Percentiles rank a stretch among this genome's conserved stretches.
Conservation (phyloP, 2,888 invertebrate genomes). For the Phrixothrix hirtus region DNA sequence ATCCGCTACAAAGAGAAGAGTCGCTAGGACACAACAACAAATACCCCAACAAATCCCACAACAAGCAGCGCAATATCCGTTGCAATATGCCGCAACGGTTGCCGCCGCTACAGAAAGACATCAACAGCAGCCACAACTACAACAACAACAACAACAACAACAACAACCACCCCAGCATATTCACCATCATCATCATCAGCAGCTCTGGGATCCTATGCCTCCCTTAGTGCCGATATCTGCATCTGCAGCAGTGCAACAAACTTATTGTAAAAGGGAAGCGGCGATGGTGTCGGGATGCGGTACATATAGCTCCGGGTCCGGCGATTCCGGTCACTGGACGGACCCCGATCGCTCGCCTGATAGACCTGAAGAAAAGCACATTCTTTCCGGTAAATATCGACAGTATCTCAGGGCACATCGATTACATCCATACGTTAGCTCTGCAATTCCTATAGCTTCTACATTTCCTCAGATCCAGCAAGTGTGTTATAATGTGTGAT, state of each 20-base stretch:
- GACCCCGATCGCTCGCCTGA: constrained; percentile 53
- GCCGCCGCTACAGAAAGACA: constrained; percentile 28
- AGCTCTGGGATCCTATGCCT: constrained; percentile 45
- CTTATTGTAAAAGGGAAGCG: constrained; percentile 42
- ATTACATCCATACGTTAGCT: constrained; percentile 62
- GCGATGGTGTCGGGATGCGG: constrained; percentile 55
- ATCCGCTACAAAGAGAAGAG: constrained; percentile 48
- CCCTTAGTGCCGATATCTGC: constrained; percentile 51
- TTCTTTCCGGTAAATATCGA: constrained; percentile 61
- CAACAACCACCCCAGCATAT: constrained; percentile 42
- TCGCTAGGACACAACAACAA: constrained; percentile 52
- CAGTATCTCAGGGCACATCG: constrained; percentile 63
- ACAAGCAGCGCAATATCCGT: constrained; percentile 49
- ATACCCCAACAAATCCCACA: constrained; percentile 50
- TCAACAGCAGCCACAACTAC: constrained; percentile 48
- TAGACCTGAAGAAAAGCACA: constrained; percentile 51
- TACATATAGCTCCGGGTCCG: constrained; percentile 46
- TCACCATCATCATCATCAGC: constrained; percentile 25
- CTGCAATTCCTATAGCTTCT: constrained; percentile 56
- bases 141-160: constrained; percentile 48
- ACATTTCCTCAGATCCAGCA: constrained; percentile 63
- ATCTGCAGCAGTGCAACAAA: constrained; percentile 42
- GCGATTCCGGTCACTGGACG: constrained; percentile 53
- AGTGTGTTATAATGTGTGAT: constrained; percentile 67
- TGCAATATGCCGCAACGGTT: constrained; percentile 36